These are phyloP conservation scores for Pyrrhosoma nymphula DNA, from an alignment of 2,888 invertebrate species.

Conservation along the genomic window DNA sequence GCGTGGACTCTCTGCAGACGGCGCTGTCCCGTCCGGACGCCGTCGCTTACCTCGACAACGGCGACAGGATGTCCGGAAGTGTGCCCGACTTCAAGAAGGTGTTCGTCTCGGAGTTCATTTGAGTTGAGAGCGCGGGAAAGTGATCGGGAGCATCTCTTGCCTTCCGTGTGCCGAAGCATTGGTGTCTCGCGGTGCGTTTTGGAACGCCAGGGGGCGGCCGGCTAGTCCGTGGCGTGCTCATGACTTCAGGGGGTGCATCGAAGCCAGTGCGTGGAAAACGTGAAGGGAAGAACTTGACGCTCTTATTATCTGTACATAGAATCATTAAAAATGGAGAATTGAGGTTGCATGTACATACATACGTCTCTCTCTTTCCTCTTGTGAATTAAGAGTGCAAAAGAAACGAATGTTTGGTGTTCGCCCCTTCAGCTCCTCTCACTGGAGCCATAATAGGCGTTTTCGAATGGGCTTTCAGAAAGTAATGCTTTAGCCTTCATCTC, in stretches of 20 bases:
- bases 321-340: no score
- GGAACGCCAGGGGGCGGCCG: neutral
- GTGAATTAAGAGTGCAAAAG: neutral
- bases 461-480: no score
- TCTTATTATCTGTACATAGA: no score
- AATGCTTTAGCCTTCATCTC: no score
- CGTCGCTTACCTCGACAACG: slow-evolving; percentile 77
- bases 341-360: no score
- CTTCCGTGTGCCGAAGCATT: neutral
- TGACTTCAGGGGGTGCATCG: no score
- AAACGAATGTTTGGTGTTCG: neutral
- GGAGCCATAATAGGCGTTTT: no score
- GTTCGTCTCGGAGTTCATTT: slow-evolving; percentile 80
- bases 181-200: neutral
- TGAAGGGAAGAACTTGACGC: no score
- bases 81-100: slow-evolving; percentile 81
- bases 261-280: no score
- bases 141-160: neutral
- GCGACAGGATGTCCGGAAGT: slow-evolving; percentile 75
- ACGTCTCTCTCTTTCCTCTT: no score
- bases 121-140: slow-evolving; percentile 63
- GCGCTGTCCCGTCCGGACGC: slow-evolving; percentile 75
- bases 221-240: no score
- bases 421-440: neutral
- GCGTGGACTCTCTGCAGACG: slow-evolving; percentile 77